Percentiles rank a stretch among this genome's conserved stretches.
These are phyloP conservation scores for Andricus curvator DNA, from an alignment of 2,888 invertebrate genomes.

Conservation along the genomic window DNA sequence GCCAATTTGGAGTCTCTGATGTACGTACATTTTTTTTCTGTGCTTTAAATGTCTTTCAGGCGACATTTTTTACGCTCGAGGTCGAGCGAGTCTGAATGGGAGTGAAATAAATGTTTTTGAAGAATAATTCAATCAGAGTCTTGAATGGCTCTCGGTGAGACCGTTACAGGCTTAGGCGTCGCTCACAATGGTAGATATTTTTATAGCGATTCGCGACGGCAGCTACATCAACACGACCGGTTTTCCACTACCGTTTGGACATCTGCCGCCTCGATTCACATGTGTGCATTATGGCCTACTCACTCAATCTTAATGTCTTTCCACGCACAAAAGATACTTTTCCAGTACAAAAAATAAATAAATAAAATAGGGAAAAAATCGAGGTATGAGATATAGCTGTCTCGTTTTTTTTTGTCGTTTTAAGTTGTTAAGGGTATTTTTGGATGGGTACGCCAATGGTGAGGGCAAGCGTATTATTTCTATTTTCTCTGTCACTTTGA, in stretches of 20 bases:
- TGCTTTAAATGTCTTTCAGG: slow-evolving; percentile 20
- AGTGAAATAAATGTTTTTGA: slow-evolving; percentile 58
- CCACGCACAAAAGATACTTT: slow-evolving; percentile 31
- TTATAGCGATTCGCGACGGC: slow-evolving; percentile 78
- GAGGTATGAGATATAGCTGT: too few relatives aligned
- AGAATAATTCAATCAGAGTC: slow-evolving; percentile 60
- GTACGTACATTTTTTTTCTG: not conserved
- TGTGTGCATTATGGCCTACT: slow-evolving; percentile 47
- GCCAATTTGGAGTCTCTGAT: not conserved
- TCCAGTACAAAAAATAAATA: slow-evolving; percentile 15
- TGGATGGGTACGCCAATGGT: not conserved
- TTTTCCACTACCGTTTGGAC: slow-evolving; percentile 75
- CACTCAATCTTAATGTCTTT: slow-evolving; percentile 38
- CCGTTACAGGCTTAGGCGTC: slow-evolving; percentile 68
- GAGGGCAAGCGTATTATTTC: slow-evolving; percentile 19
- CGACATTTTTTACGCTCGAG: slow-evolving; percentile 38
- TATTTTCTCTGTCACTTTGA: slow-evolving; percentile 36
- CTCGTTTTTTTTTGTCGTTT: too few relatives aligned
- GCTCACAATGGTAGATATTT: slow-evolving; percentile 76
- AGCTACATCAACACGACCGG: slow-evolving; percentile 78
- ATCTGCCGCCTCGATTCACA: slow-evolving; percentile 73
- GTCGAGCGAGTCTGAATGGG: slow-evolving; percentile 55
- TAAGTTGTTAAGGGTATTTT: too few relatives aligned
- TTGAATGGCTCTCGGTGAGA: slow-evolving; percentile 59
- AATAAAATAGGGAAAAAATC: not conserved